Evolutionary conservation across 2,797 vertebrate genomes (phyloP), one percentile per base, ranked within the genome.

Genomic region (Pyrocephalus nanus): DNA sequence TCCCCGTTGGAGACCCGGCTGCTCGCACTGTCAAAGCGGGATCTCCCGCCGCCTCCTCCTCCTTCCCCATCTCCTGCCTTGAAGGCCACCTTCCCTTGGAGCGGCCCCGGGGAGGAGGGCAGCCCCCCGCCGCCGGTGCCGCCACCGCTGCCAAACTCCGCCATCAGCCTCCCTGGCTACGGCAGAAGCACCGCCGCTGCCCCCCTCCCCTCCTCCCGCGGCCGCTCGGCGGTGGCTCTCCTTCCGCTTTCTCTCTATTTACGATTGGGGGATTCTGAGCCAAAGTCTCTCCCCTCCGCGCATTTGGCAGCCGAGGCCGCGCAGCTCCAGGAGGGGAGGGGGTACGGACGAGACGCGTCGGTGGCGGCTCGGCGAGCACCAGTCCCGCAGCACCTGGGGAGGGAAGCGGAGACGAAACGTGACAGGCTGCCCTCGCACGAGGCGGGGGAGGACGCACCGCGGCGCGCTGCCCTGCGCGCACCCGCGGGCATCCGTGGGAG

Each of bases 1-100:
- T 99, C 98, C 93, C 99, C 99, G 96, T 99, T 99, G 94, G 98
- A 98, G 64, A 99, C 98, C 64, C 98, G 98, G 92, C 93, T 95
- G 95, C 98, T 98, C 2, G 72, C 77, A 48, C 96, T 95, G 94
- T 98, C 98, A 98, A 97, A 98, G 96, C 97, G 98, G 97, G 97
- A 97, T 97, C 98, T 98, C 92, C 98, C 88, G 89, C 97, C 97
- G 8, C 95, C 93, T 12, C 95, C 97, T 66, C 96, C 96, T 55
- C 95, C 94, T 93, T 98, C 97, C 32, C 98, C 98, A 73, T 98
- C 98, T 76, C 97, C 96, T 38, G 98, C 96, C 96, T 97, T 98
- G 97, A 98, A 96, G 82, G 97, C 92, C 96, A 98, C 98, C 92
- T 98, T 98, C 65, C 96, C 98, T 5, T 94, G 97, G 89, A 92